Evolutionary conservation across 1,140 invertebrate genomes (phyloP).

Genomic region (Neuroterus valhalla): DNA sequence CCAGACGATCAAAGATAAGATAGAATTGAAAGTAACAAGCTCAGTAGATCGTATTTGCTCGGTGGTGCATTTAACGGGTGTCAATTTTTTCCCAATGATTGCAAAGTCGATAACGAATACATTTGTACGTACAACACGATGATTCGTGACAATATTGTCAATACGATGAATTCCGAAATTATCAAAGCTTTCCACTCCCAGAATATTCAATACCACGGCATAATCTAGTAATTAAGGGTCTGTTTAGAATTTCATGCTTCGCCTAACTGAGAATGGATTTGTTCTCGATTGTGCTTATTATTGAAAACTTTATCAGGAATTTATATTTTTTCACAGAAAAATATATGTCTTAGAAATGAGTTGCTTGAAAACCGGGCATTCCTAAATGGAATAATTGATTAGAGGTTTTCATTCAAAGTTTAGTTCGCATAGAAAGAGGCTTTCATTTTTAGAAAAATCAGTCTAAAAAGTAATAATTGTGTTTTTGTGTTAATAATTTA

Average conservation of each 20-base stretch:
- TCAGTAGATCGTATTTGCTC: slow-evolving; percentile 15
- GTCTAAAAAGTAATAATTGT: too few species aligned
- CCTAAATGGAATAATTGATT: too few species aligned
- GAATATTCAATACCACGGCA: slow-evolving; percentile 42
- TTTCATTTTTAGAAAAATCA: too few species aligned
- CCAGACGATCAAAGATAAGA: slow-evolving; percentile 6
- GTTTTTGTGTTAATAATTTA: too few species aligned
- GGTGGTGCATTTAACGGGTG: slow-evolving; percentile 15
- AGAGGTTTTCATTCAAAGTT: too few species aligned
- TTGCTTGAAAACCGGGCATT: too few species aligned
- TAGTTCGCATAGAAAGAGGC: too few species aligned
- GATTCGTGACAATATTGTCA: slow-evolving; percentile 43
- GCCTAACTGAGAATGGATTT: slow-evolving; percentile 3
- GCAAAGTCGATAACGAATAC: slow-evolving; percentile 22
- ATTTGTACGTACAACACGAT: slow-evolving; percentile 20
- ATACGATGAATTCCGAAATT: slow-evolving; percentile 45
- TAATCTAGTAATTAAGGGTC: slow-evolving; percentile 42
- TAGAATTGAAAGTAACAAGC: slow-evolving; percentile 21
- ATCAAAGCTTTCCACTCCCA: slow-evolving; percentile 45
- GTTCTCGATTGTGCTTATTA: background rate
- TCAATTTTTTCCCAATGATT: slow-evolving; percentile 27
- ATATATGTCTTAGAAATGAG: too few species aligned
- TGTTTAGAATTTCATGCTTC: slow-evolving; percentile 47
- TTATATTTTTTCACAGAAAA: too few species aligned
- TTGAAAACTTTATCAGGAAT: background rate